phyloP scores from a whole-genome alignment of 2,888 invertebrate genomes.

The Brassicogethes aeneus region DNA sequence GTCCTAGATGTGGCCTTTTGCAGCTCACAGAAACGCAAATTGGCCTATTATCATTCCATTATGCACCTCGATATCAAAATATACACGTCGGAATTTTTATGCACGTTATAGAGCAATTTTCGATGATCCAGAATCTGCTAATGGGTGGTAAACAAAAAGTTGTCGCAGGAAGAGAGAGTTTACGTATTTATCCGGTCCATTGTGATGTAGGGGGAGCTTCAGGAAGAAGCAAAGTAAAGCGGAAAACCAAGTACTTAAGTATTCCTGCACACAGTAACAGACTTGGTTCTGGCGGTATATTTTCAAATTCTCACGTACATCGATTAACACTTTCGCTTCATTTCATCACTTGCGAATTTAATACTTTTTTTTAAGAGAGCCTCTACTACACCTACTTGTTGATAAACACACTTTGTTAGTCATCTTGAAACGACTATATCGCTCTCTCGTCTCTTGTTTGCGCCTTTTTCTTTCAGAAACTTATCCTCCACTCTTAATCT shows the following conservation, averaged over 20 bases:
- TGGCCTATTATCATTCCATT: slow-evolving; percentile 4
- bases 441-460: too few species aligned
- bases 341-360: neutral
- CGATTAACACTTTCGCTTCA: neutral
- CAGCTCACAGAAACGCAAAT: slow-evolving; percentile 14
- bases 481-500: too few species aligned
- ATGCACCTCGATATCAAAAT: too few species aligned
- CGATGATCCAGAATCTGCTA: too few species aligned
- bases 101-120: too few species aligned
- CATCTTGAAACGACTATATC: neutral
- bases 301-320: neutral
- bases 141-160: too few species aligned
- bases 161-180: too few species aligned
- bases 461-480: neutral
- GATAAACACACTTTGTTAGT: neutral
- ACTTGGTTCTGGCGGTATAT: neutral
- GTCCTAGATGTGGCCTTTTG: slow-evolving; percentile 20
- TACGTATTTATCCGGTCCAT: slow-evolving; percentile 1
- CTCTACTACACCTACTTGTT: neutral
- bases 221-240: neutral
- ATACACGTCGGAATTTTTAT: too few species aligned
- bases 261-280: neutral
- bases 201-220: neutral
- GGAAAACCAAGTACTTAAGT: neutral
- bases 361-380: neutral